Conservation (phyloP, 2,888 invertebrate genomes). For the Eristalinus sepulchralis region DNA sequence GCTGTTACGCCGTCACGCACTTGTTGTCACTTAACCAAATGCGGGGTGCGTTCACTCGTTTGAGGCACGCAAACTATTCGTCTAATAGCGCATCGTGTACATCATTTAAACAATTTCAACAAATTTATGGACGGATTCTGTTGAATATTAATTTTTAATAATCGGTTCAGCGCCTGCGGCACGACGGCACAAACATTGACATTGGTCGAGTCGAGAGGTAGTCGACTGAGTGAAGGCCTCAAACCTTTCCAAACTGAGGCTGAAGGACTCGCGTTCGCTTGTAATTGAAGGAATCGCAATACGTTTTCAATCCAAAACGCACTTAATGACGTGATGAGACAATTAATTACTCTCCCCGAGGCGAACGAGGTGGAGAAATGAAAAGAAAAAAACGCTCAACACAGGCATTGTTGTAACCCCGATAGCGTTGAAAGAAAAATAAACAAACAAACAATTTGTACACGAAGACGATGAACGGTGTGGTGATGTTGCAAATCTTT, state of each 20-base stretch:
- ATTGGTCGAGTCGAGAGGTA: conserved; percentile 13
- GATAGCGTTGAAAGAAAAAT: conserved; percentile 23
- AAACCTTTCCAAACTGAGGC: conserved; percentile 32
- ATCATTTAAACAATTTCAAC: conserved; percentile 26
- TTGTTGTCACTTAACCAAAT: neutral
- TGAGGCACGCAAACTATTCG: neutral
- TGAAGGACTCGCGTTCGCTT: conserved; percentile 37
- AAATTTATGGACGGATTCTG: conserved; percentile 53
- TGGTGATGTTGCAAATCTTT: conserved; percentile 32
- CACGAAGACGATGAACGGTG: neutral
- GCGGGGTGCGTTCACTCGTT: neutral
- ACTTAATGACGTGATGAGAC: conserved; percentile 44
- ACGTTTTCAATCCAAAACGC: conserved; percentile 33
- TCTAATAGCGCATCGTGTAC: neutral
- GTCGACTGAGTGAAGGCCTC: conserved; percentile 44
- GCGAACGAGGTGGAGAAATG: neutral
- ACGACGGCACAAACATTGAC: conserved; percentile 37
- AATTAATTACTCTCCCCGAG: conserved; percentile 23
- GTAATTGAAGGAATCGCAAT: conserved; percentile 4
- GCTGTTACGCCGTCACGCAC: neutral
- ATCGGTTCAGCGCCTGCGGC: conserved; percentile 44
- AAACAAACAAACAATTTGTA: conserved; percentile 11
- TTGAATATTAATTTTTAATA: conserved; percentile 70
- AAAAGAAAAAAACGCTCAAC: conserved; percentile 29
- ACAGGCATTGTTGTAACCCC: conserved; percentile 47